Conservation (phyloP, 2,797 vertebrate species). For the Eupleurogrammus muticus region DNA sequence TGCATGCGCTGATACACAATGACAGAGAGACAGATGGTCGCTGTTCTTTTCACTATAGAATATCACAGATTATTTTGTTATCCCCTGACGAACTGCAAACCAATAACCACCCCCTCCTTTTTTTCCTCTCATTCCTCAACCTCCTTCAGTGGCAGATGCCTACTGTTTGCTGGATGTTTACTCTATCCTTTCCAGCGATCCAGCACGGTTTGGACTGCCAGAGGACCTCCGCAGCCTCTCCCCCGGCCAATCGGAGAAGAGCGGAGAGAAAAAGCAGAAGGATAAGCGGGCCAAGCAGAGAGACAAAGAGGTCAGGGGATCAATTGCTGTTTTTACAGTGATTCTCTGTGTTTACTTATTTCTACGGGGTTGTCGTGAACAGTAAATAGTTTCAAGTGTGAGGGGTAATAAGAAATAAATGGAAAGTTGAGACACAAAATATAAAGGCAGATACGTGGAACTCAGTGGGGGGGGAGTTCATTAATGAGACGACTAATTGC, state of each 20-base stretch:
- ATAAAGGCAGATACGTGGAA: neutral
- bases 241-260: constrained; percentile 46
- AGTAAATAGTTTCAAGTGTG: neutral
- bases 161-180: constrained; percentile 91
- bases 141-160: constrained; percentile 84
- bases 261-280: constrained; percentile 64
- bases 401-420: neutral
- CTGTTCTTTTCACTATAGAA: constrained; percentile 40
- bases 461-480: neutral
- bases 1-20: constrained; percentile 49
- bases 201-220: constrained; percentile 77
- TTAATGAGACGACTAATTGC: neutral
- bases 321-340: neutral
- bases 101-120: constrained; percentile 8
- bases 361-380: neutral
- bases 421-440: neutral
- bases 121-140: constrained; percentile 16
- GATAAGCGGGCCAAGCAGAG: constrained; percentile 63
- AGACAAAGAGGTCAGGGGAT: constrained; percentile 58
- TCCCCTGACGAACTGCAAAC: constrained; percentile 41
- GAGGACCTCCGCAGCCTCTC: constrained; percentile 70
- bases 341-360: constrained; percentile 8
- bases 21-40: constrained; percentile 61
- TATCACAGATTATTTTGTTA: constrained; percentile 56
- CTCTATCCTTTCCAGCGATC: constrained; percentile 78